Evolutionary conservation across 2,888 invertebrate species (phyloP), one percentile per base, ranked within the genome.

Genomic region (Ornithoptera alexandrae): DNA sequence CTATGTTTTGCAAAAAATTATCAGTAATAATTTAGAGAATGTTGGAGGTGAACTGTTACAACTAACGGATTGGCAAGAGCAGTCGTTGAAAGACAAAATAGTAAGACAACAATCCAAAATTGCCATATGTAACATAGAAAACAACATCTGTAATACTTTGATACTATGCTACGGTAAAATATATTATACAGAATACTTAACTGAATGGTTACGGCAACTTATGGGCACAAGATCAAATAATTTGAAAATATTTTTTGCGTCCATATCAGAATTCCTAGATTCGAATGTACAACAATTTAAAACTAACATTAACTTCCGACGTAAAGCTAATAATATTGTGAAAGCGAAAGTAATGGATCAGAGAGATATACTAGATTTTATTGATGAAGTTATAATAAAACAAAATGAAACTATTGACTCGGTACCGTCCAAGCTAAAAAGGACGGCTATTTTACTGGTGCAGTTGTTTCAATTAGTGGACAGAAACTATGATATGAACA

Each of bases 331-430:
- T 59, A 62, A 68, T 8, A 57, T 85, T 2, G 70, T 76, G 4
- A 74, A 76, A 60, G 72, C 77, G 7, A 75, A 79, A 24, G 46
- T 73, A 1, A 65, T 68, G 18, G 74, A 78, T 10, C 80, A 85
- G 70, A 81, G 82, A 58, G 84, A 83, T 74, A 72, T 79, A 15
- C 62, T 87, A 20, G 86, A 86, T 57, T 83, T 83, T 63, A 22
- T 87, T 0, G 86, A 86, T 70, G 87, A 86, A 73, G 73, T 81
- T 20, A 68, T 87, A 46, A 79, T 78, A 0, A 82, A 81, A 68
- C 76, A 77, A 42, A 76, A 79, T 24, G 36, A 8, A 1, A 59
- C 62, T 30, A 74, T 81, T n/a, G 72, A 76, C 53, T 56, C 77
- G 20, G 74, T 79, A 18, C 77, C 85, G 7, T 58, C 68, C 17